These are phyloP conservation scores for mouse (Mus musculus) DNA, from an alignment of 2,113 vertebrate species.

Conservation along the genomic window GRCm39 chr9:119711001-119711500, in stretches of 20 bases:
- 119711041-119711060: background rate
- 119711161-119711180: background rate
- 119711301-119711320: background rate
- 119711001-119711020: background rate
- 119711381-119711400: background rate
- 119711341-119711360: background rate
- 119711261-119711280: background rate
- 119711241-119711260: background rate
- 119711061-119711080: background rate
- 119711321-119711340: background rate
- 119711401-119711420: background rate
- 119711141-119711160: background rate
- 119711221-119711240: background rate
- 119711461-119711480: constrained; percentile 22
- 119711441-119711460: background rate
- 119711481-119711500: background rate
- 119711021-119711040: too few relatives aligned
- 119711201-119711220: background rate
- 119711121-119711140: background rate
- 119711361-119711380: background rate
- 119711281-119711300: background rate
- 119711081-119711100: background rate
- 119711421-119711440: background rate
- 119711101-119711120: background rate
- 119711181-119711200: background rate